These are phyloP conservation scores for Drosophila anceps DNA, from an alignment of 2,888 invertebrate genomes.

Conservation along the genomic window DNA sequence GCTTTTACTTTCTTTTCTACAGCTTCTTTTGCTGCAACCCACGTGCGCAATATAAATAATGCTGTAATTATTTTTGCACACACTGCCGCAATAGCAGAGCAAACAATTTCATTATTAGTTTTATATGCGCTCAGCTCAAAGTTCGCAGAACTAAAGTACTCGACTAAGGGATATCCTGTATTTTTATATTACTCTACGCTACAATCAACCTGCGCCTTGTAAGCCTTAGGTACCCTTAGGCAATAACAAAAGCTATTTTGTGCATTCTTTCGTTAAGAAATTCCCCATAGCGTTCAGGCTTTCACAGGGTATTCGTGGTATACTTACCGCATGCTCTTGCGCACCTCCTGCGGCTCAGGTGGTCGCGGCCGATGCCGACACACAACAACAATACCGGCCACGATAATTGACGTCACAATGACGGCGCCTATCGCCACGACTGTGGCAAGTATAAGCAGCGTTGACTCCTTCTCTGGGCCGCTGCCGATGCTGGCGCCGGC, in stretches of 20 bases:
- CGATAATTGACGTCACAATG: constrained; percentile 86
- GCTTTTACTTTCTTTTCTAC: background rate
- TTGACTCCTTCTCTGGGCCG: constrained; percentile 84
- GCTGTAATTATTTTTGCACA: constrained; percentile 73
- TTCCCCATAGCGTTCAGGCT: background rate
- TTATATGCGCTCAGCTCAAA: constrained; percentile 36
- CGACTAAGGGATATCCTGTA: constrained; percentile 4
- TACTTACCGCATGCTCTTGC: constrained; percentile 85
- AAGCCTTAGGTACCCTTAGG: too few relatives aligned
- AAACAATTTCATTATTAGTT: constrained; percentile 79
- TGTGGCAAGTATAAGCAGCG: constrained; percentile 85
- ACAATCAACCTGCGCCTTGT: too few relatives aligned
- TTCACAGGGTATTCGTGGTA: constrained; percentile 32
- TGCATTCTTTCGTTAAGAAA: too few relatives aligned
- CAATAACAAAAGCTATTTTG: background rate
- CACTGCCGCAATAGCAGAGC: constrained; percentile 38
- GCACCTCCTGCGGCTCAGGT: constrained; percentile 86
- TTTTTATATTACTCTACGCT: background rate
- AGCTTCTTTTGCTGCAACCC: constrained; percentile 25
- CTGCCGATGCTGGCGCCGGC: constrained; percentile 78
- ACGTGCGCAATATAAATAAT: constrained; percentile 77
- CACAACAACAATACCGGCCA: constrained; percentile 85
- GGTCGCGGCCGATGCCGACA: constrained; percentile 85
- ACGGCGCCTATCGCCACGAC: constrained; percentile 85
- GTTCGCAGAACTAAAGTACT: constrained; percentile 10